Percentiles rank a stretch among this genome's conserved stretches.
Evolutionary conservation across 2,113 vertebrate species (phyloP).

Genomic region (Dolichotis patagonum): DNA sequence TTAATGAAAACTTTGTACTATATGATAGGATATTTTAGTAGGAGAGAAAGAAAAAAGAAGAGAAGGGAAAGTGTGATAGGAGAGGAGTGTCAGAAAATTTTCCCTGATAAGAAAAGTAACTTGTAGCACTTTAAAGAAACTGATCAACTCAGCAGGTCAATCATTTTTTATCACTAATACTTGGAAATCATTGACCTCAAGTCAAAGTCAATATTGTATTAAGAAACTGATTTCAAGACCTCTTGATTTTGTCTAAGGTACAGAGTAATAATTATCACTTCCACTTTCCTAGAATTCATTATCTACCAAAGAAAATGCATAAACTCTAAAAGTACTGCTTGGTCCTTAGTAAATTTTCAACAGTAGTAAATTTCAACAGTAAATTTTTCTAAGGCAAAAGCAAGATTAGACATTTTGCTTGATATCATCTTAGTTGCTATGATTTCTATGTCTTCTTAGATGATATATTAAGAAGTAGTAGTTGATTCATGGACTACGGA

Average conservation of each 20-base stretch:
- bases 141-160: background rate
- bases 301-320: conserved; percentile 7
- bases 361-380: no score
- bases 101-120: background rate
- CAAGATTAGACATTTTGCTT: background rate
- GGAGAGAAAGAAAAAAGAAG: background rate
- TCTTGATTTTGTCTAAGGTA: conserved; percentile 21
- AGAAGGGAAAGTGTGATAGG: background rate
- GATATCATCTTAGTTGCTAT: background rate
- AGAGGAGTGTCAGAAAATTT: background rate
- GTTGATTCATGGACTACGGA: background rate
- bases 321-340: background rate
- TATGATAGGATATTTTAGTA: background rate
- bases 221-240: conserved; percentile 9
- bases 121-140: background rate
- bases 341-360: no score
- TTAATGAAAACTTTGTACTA: background rate
- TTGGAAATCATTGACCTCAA: conserved; percentile 18
- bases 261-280: background rate
- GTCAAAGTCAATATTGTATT: conserved; percentile 14
- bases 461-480: background rate
- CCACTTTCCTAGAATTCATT: background rate
- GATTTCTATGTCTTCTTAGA: conserved; percentile 5
- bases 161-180: background rate
- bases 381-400: background rate